Evolutionary conservation across 2,113 vertebrate species (phyloP).

Genomic region (Microcebus griseorufus): DNA sequence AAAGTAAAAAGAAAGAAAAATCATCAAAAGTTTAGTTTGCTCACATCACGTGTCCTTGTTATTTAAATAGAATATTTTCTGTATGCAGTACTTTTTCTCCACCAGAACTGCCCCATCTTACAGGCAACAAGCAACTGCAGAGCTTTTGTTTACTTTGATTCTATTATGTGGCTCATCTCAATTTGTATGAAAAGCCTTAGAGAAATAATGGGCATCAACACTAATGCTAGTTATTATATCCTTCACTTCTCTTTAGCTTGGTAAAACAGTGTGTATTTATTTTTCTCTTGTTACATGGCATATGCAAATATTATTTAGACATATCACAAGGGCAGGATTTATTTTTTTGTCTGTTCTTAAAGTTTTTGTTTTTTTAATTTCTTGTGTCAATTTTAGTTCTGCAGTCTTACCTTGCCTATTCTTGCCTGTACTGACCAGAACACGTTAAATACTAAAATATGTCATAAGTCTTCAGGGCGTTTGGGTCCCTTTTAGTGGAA

Average conservation of each 20-base stretch:
- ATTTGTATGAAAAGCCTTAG: constrained; percentile 70
- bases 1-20: constrained; percentile 57
- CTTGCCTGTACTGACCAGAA: accelerated
- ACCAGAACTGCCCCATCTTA: constrained; percentile 42
- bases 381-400: neutral
- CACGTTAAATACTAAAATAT: neutral
- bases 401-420: neutral
- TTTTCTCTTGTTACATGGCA: constrained; percentile 23
- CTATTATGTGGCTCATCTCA: constrained; percentile 66
- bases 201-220: constrained; percentile 52
- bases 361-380: constrained; percentile 23
- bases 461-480: neutral
- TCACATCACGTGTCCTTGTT: constrained; percentile 38
- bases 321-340: neutral
- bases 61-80: constrained; percentile 66
- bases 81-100: constrained; percentile 43
- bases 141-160: constrained; percentile 77
- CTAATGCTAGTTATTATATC: constrained; percentile 64
- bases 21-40: constrained; percentile 52
- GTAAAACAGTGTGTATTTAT: constrained; percentile 59
- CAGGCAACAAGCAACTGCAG: constrained; percentile 54
- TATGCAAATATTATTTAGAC: constrained; percentile 49
- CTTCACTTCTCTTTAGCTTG: constrained; percentile 12
- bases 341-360: neutral
- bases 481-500: neutral